Percentiles rank a stretch among this genome's conserved stretches.
phyloP scores from a whole-genome alignment of 2,113 vertebrate species.

The Garra rufa region DNA sequence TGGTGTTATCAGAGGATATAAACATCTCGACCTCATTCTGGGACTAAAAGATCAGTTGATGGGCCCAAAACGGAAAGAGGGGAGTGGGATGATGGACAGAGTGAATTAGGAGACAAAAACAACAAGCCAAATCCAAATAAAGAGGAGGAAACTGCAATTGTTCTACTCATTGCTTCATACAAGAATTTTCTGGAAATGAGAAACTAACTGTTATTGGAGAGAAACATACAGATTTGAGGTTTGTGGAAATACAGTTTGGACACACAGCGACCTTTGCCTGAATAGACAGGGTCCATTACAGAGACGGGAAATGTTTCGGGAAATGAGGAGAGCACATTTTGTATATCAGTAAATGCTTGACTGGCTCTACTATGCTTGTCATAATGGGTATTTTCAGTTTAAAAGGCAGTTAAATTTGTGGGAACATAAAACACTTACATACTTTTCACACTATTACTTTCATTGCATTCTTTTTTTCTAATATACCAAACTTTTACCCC shows the following conservation, averaged over 20 bases:
- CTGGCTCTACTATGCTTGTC: neutral
- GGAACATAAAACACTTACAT: neutral
- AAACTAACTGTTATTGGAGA: neutral
- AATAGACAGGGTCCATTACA: neutral
- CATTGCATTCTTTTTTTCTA: neutral
- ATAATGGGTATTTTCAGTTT: conserved; percentile 8
- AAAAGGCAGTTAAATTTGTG: neutral
- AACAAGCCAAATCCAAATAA: conserved; percentile 38
- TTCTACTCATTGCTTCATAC: conserved; percentile 10
- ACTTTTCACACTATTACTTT: neutral
- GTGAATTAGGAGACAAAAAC: conserved; percentile 11
- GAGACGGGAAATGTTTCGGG: conserved; percentile 3
- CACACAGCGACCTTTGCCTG: neutral
- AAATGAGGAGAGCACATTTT: neutral
- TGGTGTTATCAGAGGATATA: conserved; percentile 20
- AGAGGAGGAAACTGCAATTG: conserved; percentile 21
- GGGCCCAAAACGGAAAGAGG: conserved; percentile 9
- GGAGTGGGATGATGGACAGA: neutral
- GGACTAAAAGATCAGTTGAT: neutral
- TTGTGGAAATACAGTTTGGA: conserved; percentile 10
- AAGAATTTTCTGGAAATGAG: conserved; percentile 6
- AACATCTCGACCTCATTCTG: conserved; percentile 30
- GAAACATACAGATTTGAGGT: neutral
- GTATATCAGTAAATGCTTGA: neutral
- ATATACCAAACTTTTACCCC: neutral